These are phyloP conservation scores for Morelia viridis DNA, from an alignment of 2,797 vertebrate genomes.

Conservation along the genomic window DNA sequence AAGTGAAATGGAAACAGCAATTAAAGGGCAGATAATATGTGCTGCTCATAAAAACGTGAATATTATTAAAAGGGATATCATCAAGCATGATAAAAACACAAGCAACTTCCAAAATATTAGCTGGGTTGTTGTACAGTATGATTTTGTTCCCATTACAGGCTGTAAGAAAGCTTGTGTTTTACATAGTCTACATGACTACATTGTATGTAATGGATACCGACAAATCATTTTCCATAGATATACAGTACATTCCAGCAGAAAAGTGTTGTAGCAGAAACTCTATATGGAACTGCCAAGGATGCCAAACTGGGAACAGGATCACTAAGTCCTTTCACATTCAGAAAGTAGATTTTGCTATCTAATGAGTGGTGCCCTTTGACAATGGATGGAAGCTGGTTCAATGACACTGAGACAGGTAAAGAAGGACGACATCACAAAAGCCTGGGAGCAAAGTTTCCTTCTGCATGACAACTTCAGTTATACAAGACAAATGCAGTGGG, in stretches of 20 bases:
- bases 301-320: background rate
- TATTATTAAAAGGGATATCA: background rate
- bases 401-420: background rate
- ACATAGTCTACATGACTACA: background rate
- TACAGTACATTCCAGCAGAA: background rate
- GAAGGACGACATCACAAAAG: background rate
- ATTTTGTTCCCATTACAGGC: background rate
- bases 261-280: background rate
- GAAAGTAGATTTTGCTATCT: background rate
- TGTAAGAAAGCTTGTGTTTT: background rate
- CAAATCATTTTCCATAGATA: background rate
- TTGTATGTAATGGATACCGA: background rate
- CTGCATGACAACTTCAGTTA: background rate
- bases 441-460: background rate
- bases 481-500: background rate
- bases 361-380: background rate
- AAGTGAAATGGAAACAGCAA: background rate
- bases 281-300: background rate
- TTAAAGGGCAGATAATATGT: slow-evolving; percentile 3
- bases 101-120: background rate
- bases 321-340: background rate
- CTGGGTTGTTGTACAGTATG: fast-evolving
- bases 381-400: background rate
- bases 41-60: background rate
- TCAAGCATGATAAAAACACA: background rate